phyloP scores from a whole-genome alignment of 2,888 invertebrate species.

The Tinea pellionella region DNA sequence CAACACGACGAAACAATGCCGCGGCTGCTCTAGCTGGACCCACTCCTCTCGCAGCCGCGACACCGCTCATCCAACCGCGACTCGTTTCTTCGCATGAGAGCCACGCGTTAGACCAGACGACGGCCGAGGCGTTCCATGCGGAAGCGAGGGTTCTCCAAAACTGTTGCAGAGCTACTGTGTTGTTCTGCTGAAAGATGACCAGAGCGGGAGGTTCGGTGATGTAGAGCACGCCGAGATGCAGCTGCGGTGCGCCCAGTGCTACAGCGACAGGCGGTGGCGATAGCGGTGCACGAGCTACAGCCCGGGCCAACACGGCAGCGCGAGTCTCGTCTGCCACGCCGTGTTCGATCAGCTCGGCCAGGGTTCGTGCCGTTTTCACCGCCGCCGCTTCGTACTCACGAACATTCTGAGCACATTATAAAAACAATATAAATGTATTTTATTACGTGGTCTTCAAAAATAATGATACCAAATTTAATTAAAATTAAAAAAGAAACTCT shows the following conservation, averaged over 20 bases:
- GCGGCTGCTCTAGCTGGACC: slow-evolving; percentile 66
- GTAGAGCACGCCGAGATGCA: slow-evolving; percentile 60
- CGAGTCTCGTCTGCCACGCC: slow-evolving; percentile 49
- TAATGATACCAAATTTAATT: background rate
- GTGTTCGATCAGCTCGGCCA: slow-evolving; percentile 55
- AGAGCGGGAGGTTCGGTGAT: slow-evolving; percentile 47
- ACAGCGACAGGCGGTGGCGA: slow-evolving; percentile 53
- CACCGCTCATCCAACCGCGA: slow-evolving; percentile 58
- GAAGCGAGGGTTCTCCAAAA: slow-evolving; percentile 67
- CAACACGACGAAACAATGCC: slow-evolving; percentile 70
- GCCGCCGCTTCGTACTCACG: slow-evolving; percentile 55
- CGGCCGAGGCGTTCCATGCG: slow-evolving; percentile 57
- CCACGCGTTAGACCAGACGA: slow-evolving; percentile 61
- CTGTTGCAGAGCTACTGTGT: slow-evolving; percentile 56
- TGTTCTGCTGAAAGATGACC: slow-evolving; percentile 59
- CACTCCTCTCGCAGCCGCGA: slow-evolving; percentile 50
- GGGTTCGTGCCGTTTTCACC: slow-evolving; percentile 53
- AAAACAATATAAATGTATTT: background rate
- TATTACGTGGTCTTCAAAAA: too few species aligned
- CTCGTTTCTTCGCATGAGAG: slow-evolving; percentile 48
- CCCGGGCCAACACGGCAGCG: slow-evolving; percentile 51
- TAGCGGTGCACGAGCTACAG: slow-evolving; percentile 49
- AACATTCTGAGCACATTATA: slow-evolving; percentile 35
- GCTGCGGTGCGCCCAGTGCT: slow-evolving; percentile 60
- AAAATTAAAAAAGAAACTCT: background rate